Conservation (phyloP, 2,797 vertebrate species). For the Buceros bicornis region DNA sequence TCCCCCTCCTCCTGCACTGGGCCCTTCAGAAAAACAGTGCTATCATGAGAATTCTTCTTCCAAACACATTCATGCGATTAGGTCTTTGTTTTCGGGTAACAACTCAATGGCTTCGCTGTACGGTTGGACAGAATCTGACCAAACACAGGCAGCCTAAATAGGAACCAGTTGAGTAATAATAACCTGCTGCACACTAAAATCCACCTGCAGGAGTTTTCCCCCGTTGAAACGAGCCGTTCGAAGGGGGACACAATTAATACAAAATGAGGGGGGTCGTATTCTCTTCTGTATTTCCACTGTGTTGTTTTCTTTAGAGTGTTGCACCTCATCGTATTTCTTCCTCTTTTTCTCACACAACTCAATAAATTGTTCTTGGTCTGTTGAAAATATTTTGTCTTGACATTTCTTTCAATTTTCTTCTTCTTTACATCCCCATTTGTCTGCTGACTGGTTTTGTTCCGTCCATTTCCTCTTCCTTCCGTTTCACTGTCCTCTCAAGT, state of each 20-base stretch:
- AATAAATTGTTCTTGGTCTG: neutral
- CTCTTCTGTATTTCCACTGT: neutral
- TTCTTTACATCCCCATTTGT: neutral
- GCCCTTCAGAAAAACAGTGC: slow-evolving; percentile 55
- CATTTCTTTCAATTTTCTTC: slow-evolving; percentile 24
- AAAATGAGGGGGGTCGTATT: neutral
- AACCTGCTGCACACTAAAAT: slow-evolving; percentile 46
- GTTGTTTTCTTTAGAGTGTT: neutral
- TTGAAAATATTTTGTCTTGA: neutral
- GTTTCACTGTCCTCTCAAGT: neutral
- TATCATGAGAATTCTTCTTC: slow-evolving; percentile 63
- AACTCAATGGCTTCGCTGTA: neutral
- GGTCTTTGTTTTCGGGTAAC: slow-evolving; percentile 54
- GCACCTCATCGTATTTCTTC: neutral
- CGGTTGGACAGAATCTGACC: slow-evolving; percentile 24
- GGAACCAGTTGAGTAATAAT: slow-evolving; percentile 26
- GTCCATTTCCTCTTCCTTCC: neutral
- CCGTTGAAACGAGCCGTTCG: neutral
- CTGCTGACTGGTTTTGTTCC: neutral
- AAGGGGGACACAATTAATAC: slow-evolving; percentile 20
- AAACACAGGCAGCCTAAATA: neutral
- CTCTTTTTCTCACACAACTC: neutral
- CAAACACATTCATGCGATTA: slow-evolving; percentile 20
- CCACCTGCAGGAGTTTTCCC: slow-evolving; percentile 17
- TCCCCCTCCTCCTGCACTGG: slow-evolving; percentile 22